phyloP scores from a whole-genome alignment of 2,888 invertebrate species.

The Drosophila kambysellisi region DNA sequence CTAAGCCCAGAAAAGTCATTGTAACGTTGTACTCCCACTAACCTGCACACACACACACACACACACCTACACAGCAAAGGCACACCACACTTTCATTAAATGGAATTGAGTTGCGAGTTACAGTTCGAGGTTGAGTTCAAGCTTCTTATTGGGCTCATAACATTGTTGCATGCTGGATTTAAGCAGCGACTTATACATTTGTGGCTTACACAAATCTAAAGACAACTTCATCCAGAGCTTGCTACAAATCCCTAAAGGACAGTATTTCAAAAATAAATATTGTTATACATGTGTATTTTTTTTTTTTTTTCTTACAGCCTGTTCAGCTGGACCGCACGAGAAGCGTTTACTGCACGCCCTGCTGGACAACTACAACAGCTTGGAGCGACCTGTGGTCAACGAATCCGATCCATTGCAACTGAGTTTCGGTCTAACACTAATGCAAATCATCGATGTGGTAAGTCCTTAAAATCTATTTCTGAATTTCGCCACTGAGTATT shows the following conservation, averaged over 20 bases:
- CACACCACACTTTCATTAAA: slow-evolving; percentile 21
- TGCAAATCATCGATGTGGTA: slow-evolving; percentile 99
- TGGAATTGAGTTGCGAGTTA: slow-evolving; percentile 46
- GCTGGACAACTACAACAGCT: slow-evolving; percentile 96
- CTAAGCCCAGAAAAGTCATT: slow-evolving; percentile 43
- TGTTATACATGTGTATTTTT: neutral
- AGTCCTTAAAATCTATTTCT: slow-evolving; percentile 83
- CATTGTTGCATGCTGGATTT: slow-evolving; percentile 22
- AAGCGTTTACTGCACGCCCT: slow-evolving; percentile 95
- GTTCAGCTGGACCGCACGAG: slow-evolving; percentile 95
- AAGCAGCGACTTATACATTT: slow-evolving; percentile 8
- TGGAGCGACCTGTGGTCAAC: slow-evolving; percentile 97
- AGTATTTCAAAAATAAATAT: neutral
- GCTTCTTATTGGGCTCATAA: slow-evolving; percentile 33
- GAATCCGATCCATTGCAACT: slow-evolving; percentile 97
- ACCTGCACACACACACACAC: neutral
- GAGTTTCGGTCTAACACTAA: slow-evolving; percentile 97
- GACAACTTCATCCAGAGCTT: too few relatives aligned
- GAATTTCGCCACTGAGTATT: neutral
- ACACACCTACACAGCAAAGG: neutral
- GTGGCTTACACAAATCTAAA: neutral
- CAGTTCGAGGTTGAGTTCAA: slow-evolving; percentile 22
- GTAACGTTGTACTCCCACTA: slow-evolving; percentile 7
- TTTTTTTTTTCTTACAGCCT: slow-evolving; percentile 87
- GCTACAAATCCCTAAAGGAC: neutral